phyloP scores from a whole-genome alignment of 2,888 invertebrate genomes.

The Caenorhabditis zanzibari region DNA sequence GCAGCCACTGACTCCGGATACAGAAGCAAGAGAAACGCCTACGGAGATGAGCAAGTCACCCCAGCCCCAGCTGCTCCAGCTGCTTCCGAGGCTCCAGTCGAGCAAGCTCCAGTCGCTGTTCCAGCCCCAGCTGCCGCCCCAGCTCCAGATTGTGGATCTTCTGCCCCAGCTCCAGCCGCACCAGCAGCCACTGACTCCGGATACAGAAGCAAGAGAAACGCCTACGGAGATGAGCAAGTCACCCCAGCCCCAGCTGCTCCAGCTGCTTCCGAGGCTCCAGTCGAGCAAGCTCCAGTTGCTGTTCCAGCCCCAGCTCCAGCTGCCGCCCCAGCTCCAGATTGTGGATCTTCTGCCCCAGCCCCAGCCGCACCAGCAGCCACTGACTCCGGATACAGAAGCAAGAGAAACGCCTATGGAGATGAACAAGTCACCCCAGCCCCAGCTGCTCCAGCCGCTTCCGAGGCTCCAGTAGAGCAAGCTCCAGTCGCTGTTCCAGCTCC shows the following conservation, averaged over 20 bases:
- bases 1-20: constrained; percentile 60
- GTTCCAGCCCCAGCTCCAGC: constrained; percentile 60
- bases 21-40: constrained; percentile 68
- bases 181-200: constrained; percentile 62
- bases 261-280: constrained; percentile 53
- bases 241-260: constrained; percentile 68
- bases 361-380: constrained; percentile 55
- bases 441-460: constrained; percentile 46
- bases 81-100: constrained; percentile 56
- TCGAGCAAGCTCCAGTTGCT: constrained; percentile 49
- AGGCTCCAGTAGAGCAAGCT: constrained; percentile 65
- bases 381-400: constrained; percentile 64
- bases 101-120: constrained; percentile 52
- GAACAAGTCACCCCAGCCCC: constrained; percentile 70
- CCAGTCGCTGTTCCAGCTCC: constrained; percentile 57
- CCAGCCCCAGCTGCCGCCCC: constrained; percentile 62
- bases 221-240: constrained; percentile 73
- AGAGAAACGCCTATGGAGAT: constrained; percentile 73
- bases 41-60: constrained; percentile 73
- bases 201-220: constrained; percentile 68
- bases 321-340: constrained; percentile 55
- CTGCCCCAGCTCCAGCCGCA: constrained; percentile 54
- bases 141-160: constrained; percentile 50
- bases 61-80: constrained; percentile 65
- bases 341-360: constrained; percentile 56